Base-by-base conservation (phyloP, 2,113 vertebrate species). In the Saccopteryx bilineata region DNA sequence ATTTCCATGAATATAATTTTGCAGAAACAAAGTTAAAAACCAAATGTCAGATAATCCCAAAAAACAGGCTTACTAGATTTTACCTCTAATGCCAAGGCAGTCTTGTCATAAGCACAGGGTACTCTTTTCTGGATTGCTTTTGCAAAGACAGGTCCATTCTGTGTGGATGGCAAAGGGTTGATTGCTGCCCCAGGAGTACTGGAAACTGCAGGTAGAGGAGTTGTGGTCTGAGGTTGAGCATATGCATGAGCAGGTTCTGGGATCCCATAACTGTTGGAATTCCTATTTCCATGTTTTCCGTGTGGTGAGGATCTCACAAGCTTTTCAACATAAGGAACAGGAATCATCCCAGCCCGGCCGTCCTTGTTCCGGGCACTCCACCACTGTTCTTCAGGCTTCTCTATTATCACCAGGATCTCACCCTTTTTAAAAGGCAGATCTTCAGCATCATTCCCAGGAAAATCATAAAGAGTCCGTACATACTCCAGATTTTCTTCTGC, bases 331-430 rank as follows among this genome's bases (percentile, higher is more conserved):
- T 99, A 99, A 95, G 99, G 99, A 89, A 99, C 99, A 5, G 99
- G 99, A 96, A 99, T 99, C 99, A 99, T 99, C 11, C 99, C 99
- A 39, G 99, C 96, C 8, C 99, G 99, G 89, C 99, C 99, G 18
- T 99, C 99, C 98, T 99, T 99, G 98, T 99, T 99, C 92, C 99
- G 99, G 98, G 99, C 99, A 2, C 99, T 99, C 99, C 99, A 99
- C 99, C 99, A 99, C 98, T 99, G 99, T 98, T 99, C 99, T 98
- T 99, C 99, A 1, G 99, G 99, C 97, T 99, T 99, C 97, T 99
- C 99, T 68, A 99, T 97, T 93, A 99, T 99, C 31, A 99, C 98
- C 66, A 99, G 98, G 92, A 99, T 98, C 98, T 99, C 99, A 0
- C 99, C 99, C 96, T 99, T 99, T 97, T 99, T 99, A 97, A 99